Base-by-base conservation (phyloP, 1,140 invertebrate species). In the Formica exsecta region DNA sequence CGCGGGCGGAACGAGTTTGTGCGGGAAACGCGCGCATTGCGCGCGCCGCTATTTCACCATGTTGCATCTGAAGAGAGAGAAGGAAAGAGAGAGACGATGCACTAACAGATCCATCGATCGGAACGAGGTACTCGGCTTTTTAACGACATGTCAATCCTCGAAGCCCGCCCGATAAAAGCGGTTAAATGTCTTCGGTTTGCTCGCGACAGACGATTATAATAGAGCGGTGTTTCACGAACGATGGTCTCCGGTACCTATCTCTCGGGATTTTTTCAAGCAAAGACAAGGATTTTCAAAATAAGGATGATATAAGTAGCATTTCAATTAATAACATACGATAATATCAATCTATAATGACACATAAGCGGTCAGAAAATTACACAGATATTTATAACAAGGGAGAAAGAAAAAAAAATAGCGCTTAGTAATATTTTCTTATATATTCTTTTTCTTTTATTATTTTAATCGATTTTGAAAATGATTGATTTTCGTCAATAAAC, bases 131-230 rank as follows among this genome's bases (percentile, higher is more conserved):
- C n/a, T 73, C 36, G 61, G 57, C 25, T 83, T 83, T 83, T 83
- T 74, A 83, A 73, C 38, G 66, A 74, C 79, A 48, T 9, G 79
- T 74, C 79, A 83, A 83, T 83, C 79, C n/a, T 16, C 54, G 38
- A 51, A 51, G 48, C 25, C 7, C 54, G 68, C 38, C 54, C 38
- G 57, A 51, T 25, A 44, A 41, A 13, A 41, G 19, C 19, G 19
- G 29, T 61, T 61, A 29, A 36, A 73, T 25, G 54, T 59, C 32
- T 36, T 61, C 54, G 19, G n/a, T 11, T 80, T 48, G 54, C 41
- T n/a, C 38, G 54, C 25, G 54, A 74, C 68, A 73, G 51, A 80
- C 48, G 38, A n/a, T 73, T 57, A 48, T 74, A 83, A 83, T 83
- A 54, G 54, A 61, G 11, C 32, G 6, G 4, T 11, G 51, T 38